Conservation (phyloP, 2,113 vertebrate genomes). For the Bothrops jararaca region DNA sequence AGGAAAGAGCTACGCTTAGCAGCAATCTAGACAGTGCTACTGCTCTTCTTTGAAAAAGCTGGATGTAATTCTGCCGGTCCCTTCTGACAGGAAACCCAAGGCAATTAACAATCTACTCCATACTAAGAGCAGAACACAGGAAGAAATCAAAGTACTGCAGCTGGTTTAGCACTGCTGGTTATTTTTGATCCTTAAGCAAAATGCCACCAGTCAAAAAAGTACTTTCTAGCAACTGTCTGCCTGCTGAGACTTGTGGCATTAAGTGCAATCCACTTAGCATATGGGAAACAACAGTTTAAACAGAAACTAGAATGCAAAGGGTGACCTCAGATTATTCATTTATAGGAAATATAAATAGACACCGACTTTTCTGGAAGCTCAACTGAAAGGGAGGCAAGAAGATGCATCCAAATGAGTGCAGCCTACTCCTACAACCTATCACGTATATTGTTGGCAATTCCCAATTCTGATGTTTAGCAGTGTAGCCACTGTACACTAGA, state of each 20-base stretch:
- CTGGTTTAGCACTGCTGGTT: neutral
- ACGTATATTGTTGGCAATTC: neutral
- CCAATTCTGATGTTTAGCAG: neutral
- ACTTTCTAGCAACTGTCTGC: neutral
- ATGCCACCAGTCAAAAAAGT: neutral
- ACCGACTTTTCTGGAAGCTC: slow-evolving; percentile 35
- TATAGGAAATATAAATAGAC: slow-evolving; percentile 7
- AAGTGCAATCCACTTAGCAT: neutral
- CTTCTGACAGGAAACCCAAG: neutral
- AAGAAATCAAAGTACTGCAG: neutral
- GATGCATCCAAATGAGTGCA: neutral
- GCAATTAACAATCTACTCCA: no score
- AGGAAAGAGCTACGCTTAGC: neutral
- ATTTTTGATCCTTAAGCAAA: neutral
- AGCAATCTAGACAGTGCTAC: neutral
- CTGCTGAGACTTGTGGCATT: neutral
- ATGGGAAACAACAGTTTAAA: neutral
- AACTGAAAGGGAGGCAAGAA: neutral
- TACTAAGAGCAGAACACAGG: neutral
- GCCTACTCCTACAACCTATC: neutral
- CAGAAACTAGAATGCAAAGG: neutral
- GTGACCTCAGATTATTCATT: neutral
- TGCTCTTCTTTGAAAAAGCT: no score
- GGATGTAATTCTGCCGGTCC: neutral
- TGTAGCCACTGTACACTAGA: neutral